Conservation (phyloP, 2,888 invertebrate species). For the Steromphala cineraria region DNA sequence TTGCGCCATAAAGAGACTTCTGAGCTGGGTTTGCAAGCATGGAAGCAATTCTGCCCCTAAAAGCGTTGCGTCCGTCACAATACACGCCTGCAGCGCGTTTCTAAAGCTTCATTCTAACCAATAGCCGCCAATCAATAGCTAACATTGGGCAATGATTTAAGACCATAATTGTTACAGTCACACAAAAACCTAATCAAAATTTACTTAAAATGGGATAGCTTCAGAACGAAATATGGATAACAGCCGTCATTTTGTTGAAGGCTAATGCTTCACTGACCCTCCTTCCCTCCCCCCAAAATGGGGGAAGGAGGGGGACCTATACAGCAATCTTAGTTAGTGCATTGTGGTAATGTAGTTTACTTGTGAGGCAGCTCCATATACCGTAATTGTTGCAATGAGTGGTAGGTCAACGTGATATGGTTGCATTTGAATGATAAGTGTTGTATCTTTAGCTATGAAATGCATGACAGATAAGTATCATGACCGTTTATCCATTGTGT, state of each 20-base stretch:
- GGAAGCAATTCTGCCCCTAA: not conserved
- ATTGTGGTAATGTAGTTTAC: too few relatives aligned
- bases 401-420: too few relatives aligned
- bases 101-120: not conserved
- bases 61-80: slow-evolving; percentile 15
- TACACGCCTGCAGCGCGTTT: not conserved
- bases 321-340: too few relatives aligned
- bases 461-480: too few relatives aligned
- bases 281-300: too few relatives aligned
- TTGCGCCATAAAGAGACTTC: slow-evolving; percentile 9
- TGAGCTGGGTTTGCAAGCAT: not conserved
- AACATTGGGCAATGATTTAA: slow-evolving; percentile 13
- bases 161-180: slow-evolving; percentile 7
- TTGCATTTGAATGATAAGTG: too few relatives aligned
- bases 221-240: slow-evolving; percentile 9
- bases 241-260: slow-evolving; percentile 5
- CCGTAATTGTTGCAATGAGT: too few relatives aligned
- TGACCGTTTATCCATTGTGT: too few relatives aligned
- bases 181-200: slow-evolving; percentile 24
- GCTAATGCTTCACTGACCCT: not conserved
- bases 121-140: slow-evolving; percentile 13
- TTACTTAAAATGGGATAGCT: slow-evolving; percentile 13
- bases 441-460: too few relatives aligned
- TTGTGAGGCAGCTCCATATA: too few relatives aligned
- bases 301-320: too few relatives aligned